Base-by-base conservation (phyloP, 2,888 invertebrate genomes). In the Steinernema scapterisci region DNA sequence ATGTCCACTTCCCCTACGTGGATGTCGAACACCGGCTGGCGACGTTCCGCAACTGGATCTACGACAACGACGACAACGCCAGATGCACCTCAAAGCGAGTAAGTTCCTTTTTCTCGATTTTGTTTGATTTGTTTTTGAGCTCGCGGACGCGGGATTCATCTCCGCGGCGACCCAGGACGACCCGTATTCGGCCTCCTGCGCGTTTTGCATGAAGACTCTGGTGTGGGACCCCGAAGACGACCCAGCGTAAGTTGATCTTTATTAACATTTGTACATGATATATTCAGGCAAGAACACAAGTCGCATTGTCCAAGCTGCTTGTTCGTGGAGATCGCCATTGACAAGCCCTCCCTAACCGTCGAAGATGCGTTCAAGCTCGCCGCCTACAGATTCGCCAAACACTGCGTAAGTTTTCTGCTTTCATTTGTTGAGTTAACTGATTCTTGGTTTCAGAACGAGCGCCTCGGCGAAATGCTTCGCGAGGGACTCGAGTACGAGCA, bases 281-380 rank as follows among this genome's bases (percentile, higher is more conserved):
- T 25, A 54, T 63, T 16, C 25, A 63, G 63, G 63, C 31, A 63
- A 38, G 63, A 63, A 31, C 63, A 63, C 63, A 63, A 63, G 27
- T 63, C 31, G 13, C 63, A 63, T 31, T 31, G 63, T 25, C 7
- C 6, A 25, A 13, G n/a, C 16, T 63, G 63, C 38, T 31, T 63
- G 31, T 63, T 63, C 31, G 63, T 63, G 27, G n/a, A 21, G 16
- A 63, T 19, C 7, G 31, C 19, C 11, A 27, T 63, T 6, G 63
- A n/a, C 7, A 25, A 31, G 31, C 31, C 63, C 9, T 3, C n/a
- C 1, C 11, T 63, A 63, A 63, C 63, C 19, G 31, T 31, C 31
- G 63, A 63, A n/a, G 63, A 63, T 16, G 13, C 31, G 9, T 27
- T 63, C 13, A 27, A 31, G 3, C 63, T 63, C 6, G 25, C 27